Percentiles rank a stretch among this genome's conserved stretches.
Evolutionary conservation across 2,888 invertebrate genomes (phyloP).

Genomic region (Tipula lateralis): DNA sequence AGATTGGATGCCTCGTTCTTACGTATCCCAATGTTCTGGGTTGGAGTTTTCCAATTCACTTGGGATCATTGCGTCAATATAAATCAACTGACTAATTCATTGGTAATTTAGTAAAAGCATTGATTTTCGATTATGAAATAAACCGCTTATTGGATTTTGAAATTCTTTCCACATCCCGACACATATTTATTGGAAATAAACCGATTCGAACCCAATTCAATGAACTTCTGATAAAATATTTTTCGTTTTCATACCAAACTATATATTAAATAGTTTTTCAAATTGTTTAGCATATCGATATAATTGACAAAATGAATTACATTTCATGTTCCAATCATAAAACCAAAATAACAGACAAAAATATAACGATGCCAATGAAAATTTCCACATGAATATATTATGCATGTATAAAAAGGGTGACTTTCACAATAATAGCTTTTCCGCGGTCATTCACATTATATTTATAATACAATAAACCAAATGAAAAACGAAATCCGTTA

Average conservation of each 20-base stretch:
- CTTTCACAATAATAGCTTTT: not conserved
- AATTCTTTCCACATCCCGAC: too few species aligned
- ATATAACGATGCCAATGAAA: not conserved
- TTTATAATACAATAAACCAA: not conserved
- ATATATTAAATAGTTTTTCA: not conserved
- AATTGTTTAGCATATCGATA: not conserved
- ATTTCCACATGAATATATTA: not conserved
- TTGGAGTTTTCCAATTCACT: not conserved
- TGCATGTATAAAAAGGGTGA: not conserved
- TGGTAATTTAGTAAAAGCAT: too few species aligned
- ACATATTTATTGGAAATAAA: not conserved
- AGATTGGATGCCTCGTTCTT: not conserved
- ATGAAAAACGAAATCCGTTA: not conserved
- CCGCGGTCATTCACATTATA: not conserved
- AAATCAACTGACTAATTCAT: not conserved
- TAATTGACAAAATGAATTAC: not conserved
- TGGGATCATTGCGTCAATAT: not conserved
- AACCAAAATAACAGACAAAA: not conserved
- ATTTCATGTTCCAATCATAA: not conserved
- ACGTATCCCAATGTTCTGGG: too few species aligned
- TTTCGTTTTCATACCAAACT: not conserved
- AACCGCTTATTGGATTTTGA: not conserved
- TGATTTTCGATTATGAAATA: not conserved
- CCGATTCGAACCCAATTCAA: not conserved
- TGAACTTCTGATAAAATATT: not conserved